Evolutionary conservation across 2,888 invertebrate genomes (phyloP).

Genomic region (Cantharis nigra): DNA sequence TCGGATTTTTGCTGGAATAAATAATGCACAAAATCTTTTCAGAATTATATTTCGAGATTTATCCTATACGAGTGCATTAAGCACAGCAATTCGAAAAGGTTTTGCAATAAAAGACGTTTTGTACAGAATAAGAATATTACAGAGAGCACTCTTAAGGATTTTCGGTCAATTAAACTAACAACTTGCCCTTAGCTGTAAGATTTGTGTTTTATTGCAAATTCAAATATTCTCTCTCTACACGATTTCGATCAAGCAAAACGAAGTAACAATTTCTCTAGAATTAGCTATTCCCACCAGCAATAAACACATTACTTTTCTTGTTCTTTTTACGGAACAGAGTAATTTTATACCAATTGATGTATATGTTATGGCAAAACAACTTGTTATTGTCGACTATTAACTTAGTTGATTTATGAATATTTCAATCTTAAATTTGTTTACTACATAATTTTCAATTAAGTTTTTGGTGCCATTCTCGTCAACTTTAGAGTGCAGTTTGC

Average conservation of each 20-base stretch:
- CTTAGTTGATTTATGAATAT: neutral
- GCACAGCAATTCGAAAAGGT: neutral
- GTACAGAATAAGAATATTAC: conserved; percentile 6
- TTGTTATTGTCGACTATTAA: neutral
- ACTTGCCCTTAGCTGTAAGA: conserved; percentile 3
- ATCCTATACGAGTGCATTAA: neutral
- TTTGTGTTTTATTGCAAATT: conserved; percentile 5
- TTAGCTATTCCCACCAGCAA: neutral
- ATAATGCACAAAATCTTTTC: no score
- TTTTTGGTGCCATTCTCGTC: neutral
- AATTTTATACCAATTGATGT: neutral
- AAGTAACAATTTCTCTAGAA: neutral
- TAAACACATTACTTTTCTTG: neutral
- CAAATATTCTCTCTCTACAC: conserved; percentile 4
- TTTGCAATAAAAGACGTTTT: neutral
- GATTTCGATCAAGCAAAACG: neutral
- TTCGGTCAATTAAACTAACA: conserved; percentile 28
- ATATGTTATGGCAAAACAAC: neutral
- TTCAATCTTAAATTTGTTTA: neutral
- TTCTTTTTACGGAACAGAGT: neutral
- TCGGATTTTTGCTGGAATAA: no score
- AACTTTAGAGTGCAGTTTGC: neutral
- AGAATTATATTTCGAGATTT: neutral
- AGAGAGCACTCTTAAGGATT: conserved; percentile 17
- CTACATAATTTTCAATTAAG: neutral